Evolutionary conservation across 2,888 invertebrate genomes (phyloP), one percentile per base, ranked within the genome.

Genomic region (Xylota segnis): DNA sequence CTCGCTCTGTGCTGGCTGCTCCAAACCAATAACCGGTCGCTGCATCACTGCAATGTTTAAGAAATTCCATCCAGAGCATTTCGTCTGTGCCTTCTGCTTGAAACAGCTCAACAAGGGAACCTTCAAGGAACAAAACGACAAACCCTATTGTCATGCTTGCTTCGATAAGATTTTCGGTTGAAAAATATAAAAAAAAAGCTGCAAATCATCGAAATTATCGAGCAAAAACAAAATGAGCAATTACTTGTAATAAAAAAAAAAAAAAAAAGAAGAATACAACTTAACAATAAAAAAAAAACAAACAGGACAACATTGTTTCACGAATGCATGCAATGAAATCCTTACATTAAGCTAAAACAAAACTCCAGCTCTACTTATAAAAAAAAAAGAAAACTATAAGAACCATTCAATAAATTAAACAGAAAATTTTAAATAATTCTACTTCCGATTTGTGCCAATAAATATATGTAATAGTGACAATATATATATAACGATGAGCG

Each of bases 31-130:
- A 90, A 97, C 97, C 66, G 98, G 98, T 75, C 96, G 99, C 43
- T 99, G 99, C 93, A 99, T 99, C 92, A 99, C 99, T 0, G 99
- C 99, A 88, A 99, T 99, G 98, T 98, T 98, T 93, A 94, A 97
- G 89, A 99, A 99, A 93, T 99, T 98, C 94, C 99, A 99, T 93
- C 99, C 99, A 0, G 99, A 99, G 92, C 99, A 99, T 93, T 99
- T 99, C 92, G 98, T 98, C 6, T 99, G 99, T 93, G 98, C 99
- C n/a, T 99, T 99, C 94, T 99, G 99, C 91, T 94, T 98, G 87
- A 96, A 98, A 90, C 99, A 99, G 92, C 94, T 99, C 88, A 99
- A 99, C 93, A 99, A 99, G 92, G 99, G 99, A 90, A 99, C 99
- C 0, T 99, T 99, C 93, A 99, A 99, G 92, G 99, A 99, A 92